These are phyloP conservation scores for Parauchenoglanis punctatus DNA, from an alignment of 2,797 vertebrate genomes.

Conservation along the genomic window DNA sequence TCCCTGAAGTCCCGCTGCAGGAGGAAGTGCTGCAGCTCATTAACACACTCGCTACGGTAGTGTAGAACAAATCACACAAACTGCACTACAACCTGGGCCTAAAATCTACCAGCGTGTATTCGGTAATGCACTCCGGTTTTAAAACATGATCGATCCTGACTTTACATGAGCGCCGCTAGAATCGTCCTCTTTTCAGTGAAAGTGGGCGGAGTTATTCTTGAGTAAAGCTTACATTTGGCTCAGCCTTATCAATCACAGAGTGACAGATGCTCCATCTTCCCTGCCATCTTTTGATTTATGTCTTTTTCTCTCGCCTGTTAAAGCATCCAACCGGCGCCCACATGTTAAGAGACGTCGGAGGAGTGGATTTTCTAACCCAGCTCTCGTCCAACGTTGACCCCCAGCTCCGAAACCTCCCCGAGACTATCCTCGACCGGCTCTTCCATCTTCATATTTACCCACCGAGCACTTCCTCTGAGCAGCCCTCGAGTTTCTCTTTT, in stretches of 20 bases:
- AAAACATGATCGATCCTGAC: neutral
- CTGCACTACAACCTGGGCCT: neutral
- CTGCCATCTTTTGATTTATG: constrained; percentile 18
- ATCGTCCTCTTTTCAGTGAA: too few species aligned
- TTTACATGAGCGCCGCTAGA: neutral
- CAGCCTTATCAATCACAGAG: neutral
- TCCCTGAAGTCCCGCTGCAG: constrained; percentile 85
- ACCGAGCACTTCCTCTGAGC: constrained; percentile 65
- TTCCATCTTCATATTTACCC: constrained; percentile 77
- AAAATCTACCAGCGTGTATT: neutral
- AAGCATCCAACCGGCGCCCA: constrained; percentile 87
- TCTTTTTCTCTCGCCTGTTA: neutral
- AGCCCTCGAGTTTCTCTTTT: constrained; percentile 52
- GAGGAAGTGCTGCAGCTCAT: constrained; percentile 85
- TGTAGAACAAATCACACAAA: neutral
- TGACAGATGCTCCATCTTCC: neutral
- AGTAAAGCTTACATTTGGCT: neutral
- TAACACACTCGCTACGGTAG: constrained; percentile 83
- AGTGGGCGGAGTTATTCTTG: neutral
- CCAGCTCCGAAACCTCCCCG: constrained; percentile 83
- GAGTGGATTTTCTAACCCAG: constrained; percentile 91
- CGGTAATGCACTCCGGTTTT: neutral
- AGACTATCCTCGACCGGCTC: constrained; percentile 88
- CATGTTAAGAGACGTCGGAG: constrained; percentile 87
- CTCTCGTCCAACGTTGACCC: constrained; percentile 86